These are phyloP conservation scores for Danio choprae DNA, from an alignment of 2,797 vertebrate species.

Conservation along the genomic window DNA sequence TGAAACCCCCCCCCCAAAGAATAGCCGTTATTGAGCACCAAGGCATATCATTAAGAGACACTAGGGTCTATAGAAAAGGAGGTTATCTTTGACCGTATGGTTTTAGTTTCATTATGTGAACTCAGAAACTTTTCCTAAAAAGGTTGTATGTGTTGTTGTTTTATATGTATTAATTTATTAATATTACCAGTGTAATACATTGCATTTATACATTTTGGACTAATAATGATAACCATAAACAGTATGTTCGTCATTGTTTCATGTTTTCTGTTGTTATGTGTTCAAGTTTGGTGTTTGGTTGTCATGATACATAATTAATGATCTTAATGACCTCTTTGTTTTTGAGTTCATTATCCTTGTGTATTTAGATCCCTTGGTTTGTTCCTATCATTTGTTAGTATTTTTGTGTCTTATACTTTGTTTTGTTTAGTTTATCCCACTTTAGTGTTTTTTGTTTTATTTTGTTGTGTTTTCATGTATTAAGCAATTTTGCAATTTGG, in stretches of 20 bases:
- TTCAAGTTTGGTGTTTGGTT: background rate
- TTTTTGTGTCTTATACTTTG: no score
- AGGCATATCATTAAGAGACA: constrained; percentile 68
- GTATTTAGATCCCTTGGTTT: no score
- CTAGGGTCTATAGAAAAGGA: constrained; percentile 11
- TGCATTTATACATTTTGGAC: background rate
- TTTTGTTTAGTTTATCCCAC: no score
- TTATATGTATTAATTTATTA: background rate
- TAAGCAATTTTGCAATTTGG: no score
- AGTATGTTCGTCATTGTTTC: background rate
- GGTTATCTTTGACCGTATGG: constrained; percentile 19
- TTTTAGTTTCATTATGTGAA: background rate
- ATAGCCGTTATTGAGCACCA: constrained; percentile 60
- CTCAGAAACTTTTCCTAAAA: background rate
- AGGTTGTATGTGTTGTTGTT: constrained; percentile 5
- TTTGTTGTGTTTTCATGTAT: no score
- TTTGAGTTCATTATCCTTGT: no score
- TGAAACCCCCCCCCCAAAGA: constrained; percentile 57
- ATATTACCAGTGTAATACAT: background rate
- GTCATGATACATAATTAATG: no score
- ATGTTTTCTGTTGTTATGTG: background rate
- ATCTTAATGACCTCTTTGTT: no score
- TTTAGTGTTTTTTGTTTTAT: no score
- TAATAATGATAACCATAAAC: background rate
- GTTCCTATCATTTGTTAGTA: no score